phyloP scores from a whole-genome alignment of 2,113 vertebrate species.

The Craseonycteris thonglongyai region DNA sequence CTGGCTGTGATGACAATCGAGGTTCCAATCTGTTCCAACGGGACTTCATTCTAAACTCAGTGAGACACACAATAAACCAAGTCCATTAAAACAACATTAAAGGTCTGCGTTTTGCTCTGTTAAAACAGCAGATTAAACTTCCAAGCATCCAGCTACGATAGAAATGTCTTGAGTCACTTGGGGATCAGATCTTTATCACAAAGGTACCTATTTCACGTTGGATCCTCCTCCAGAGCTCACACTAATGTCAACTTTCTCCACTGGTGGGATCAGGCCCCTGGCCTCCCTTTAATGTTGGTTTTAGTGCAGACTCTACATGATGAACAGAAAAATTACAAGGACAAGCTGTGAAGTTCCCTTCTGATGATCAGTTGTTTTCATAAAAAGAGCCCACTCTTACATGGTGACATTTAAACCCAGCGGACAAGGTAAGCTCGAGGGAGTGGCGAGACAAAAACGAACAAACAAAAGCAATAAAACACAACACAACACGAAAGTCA shows the following conservation, averaged over 20 bases:
- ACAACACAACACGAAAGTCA: neutral
- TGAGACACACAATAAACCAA: slow-evolving; percentile 45
- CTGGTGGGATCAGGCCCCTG: slow-evolving; percentile 45
- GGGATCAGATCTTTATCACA: slow-evolving; percentile 67
- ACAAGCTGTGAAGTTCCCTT: slow-evolving; percentile 57
- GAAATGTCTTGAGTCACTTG: slow-evolving; percentile 57
- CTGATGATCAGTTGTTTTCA: slow-evolving; percentile 34
- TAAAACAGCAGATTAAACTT: slow-evolving; percentile 64
- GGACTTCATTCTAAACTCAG: slow-evolving; percentile 37
- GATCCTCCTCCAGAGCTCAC: slow-evolving; percentile 62
- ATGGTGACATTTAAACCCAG: slow-evolving; percentile 43
- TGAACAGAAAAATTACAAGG: slow-evolving; percentile 59
- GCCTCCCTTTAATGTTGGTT: slow-evolving; percentile 64
- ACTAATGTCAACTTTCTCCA: slow-evolving; percentile 66
- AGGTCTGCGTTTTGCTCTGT: slow-evolving; percentile 35
- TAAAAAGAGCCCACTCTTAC: slow-evolving; percentile 30
- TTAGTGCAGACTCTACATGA: slow-evolving; percentile 58
- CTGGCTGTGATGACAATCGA: slow-evolving; percentile 6
- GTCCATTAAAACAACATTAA: slow-evolving; percentile 60
- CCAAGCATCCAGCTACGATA: slow-evolving; percentile 38
- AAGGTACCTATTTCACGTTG: slow-evolving; percentile 64
- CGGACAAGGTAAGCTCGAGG: neutral
- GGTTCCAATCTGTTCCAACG: slow-evolving; percentile 43
- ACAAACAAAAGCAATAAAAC: neutral
- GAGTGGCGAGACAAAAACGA: neutral